These are phyloP conservation scores for Chitala chitala DNA, from an alignment of 2,113 vertebrate species.

Conservation along the genomic window DNA sequence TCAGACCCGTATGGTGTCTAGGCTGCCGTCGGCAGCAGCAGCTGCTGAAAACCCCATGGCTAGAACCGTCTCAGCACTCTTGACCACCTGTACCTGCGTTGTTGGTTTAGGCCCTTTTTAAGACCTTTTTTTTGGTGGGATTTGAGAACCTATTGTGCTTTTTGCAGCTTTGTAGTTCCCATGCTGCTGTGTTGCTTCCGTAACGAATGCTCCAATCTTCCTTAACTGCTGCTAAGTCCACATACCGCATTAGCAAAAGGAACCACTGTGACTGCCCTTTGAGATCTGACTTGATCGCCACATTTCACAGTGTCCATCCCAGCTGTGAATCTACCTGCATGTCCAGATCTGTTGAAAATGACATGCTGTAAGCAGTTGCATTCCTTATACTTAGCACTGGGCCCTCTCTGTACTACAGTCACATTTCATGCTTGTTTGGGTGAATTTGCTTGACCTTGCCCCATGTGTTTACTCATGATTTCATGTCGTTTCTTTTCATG, in stretches of 20 bases:
- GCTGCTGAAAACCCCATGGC: neutral
- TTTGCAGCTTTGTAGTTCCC: neutral
- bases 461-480: neutral
- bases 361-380: neutral
- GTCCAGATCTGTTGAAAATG: neutral
- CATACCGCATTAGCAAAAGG: conserved; percentile 28
- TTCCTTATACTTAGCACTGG: neutral
- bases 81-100: neutral
- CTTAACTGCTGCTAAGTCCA: conserved; percentile 29
- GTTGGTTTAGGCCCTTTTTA: neutral
- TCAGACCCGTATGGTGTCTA: neutral
- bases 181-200: neutral
- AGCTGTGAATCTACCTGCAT: neutral
- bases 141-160: conserved; percentile 7
- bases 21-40: too few relatives aligned
- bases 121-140: neutral
- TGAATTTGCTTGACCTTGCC: too few relatives aligned
- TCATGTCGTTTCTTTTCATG: neutral
- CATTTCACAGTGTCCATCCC: neutral
- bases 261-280: conserved; percentile 44
- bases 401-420: too few relatives aligned
- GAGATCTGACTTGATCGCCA: conserved; percentile 20
- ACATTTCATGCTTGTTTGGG: neutral
- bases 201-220: neutral
- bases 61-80: conserved; percentile 1